phyloP scores from a whole-genome alignment of 2,888 invertebrate genomes.

The Fragum whitleyi region DNA sequence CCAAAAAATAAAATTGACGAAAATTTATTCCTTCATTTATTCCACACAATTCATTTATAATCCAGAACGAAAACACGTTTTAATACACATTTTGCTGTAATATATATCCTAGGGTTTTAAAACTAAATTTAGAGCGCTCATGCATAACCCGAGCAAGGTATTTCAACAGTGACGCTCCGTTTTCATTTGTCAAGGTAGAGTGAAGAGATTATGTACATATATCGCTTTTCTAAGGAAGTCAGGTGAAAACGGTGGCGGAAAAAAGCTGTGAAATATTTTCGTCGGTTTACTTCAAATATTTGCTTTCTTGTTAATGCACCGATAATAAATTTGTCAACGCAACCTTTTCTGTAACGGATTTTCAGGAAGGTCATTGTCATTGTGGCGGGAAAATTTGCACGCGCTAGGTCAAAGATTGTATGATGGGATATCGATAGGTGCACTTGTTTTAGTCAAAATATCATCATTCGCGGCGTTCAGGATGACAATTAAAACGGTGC shows the following conservation, averaged over 20 bases:
- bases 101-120: constrained; percentile 25
- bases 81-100: constrained; percentile 29
- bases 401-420: not conserved
- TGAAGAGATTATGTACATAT: constrained; percentile 3
- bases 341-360: not conserved
- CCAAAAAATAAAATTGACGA: constrained; percentile 7
- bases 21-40: constrained; percentile 18
- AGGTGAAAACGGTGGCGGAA: constrained; percentile 17
- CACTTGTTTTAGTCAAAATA: too few relatives aligned
- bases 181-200: constrained; percentile 31
- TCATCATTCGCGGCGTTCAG: too few relatives aligned
- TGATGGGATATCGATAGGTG: too few relatives aligned
- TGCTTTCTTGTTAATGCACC: constrained; percentile 1
- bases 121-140: constrained; percentile 13
- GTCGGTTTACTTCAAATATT: constrained; percentile 8
- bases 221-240: constrained; percentile 23
- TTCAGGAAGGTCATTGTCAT: not conserved
- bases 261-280: constrained; percentile 23
- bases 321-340: not conserved
- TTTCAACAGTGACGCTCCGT: constrained; percentile 14
- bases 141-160: constrained; percentile 11
- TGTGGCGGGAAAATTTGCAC: not conserved
- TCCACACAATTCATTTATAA: constrained; percentile 21
- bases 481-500: too few relatives aligned
- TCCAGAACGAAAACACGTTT: constrained; percentile 17